These are phyloP conservation scores for Ptilorrhoa leucosticta DNA, from an alignment of 2,113 vertebrate genomes.

Conservation along the genomic window DNA sequence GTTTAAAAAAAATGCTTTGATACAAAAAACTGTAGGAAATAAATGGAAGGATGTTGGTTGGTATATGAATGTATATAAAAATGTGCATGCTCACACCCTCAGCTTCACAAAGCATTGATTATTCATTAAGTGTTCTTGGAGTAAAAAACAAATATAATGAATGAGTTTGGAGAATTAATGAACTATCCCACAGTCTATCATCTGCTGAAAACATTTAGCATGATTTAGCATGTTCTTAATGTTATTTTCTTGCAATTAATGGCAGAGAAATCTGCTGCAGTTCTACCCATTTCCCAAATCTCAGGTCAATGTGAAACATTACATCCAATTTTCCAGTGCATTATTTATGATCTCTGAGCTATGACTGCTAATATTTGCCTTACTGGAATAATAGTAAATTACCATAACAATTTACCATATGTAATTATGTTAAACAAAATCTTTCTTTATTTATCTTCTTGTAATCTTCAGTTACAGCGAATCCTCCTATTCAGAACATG, in stretches of 20 bases:
- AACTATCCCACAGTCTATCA: neutral
- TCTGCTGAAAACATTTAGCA: constrained; percentile 8
- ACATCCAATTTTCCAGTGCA: constrained; percentile 8
- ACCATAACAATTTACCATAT: constrained; percentile 33
- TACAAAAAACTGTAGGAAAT: neutral
- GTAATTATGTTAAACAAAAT: constrained; percentile 39
- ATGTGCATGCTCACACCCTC: neutral
- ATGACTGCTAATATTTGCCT: constrained; percentile 41
- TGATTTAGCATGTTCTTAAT: neutral
- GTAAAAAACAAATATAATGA: neutral
- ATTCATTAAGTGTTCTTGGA: neutral
- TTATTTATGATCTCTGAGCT: constrained; percentile 44
- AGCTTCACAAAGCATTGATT: neutral
- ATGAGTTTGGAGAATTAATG: constrained; percentile 14
- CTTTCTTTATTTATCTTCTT: constrained; percentile 13
- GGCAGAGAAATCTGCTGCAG: neutral
- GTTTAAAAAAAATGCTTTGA: constrained; percentile 26
- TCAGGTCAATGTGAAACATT: constrained; percentile 27
- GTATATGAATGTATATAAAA: neutral
- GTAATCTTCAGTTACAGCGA: neutral
- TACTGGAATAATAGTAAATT: constrained; percentile 27
- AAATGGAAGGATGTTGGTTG: neutral
- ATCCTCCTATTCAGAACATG: neutral
- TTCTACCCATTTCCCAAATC: neutral
- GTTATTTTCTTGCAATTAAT: constrained; percentile 37